Conservation (phyloP, 2,113 vertebrate species). For the Petroica traversi region DNA sequence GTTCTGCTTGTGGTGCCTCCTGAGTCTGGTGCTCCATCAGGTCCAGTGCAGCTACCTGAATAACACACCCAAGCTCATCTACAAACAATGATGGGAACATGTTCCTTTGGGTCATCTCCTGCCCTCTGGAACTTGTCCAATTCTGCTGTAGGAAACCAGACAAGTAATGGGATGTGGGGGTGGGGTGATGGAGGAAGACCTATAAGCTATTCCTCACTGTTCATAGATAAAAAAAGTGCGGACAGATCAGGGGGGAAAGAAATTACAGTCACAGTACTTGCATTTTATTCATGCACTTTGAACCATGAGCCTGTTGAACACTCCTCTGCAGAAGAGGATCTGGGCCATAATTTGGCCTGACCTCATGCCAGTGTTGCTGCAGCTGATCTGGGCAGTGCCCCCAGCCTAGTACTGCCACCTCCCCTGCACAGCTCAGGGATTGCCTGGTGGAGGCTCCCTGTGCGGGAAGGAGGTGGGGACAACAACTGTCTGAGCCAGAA, state of each 20-base stretch:
- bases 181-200: background rate
- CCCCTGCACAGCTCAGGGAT: too few species aligned
- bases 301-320: background rate
- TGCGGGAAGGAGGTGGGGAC: background rate
- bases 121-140: background rate
- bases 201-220: background rate
- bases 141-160: background rate
- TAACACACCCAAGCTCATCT: background rate
- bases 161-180: background rate
- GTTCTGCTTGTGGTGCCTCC: background rate
- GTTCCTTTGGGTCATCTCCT: background rate
- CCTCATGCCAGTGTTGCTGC: rapidly evolving
- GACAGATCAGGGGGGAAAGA: rapidly evolving
- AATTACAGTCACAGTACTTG: background rate
- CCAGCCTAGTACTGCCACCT: background rate
- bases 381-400: too few species aligned
- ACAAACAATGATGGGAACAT: background rate
- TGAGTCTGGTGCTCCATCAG: background rate
- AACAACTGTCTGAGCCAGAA: background rate
- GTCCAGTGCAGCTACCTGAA: background rate
- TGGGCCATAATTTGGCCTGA: background rate
- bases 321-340: background rate
- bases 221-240: background rate
- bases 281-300: rapidly evolving
- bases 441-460: background rate